Evolutionary conservation across 2,797 vertebrate species (phyloP).

Genomic region (Myotis planiceps): DNA sequence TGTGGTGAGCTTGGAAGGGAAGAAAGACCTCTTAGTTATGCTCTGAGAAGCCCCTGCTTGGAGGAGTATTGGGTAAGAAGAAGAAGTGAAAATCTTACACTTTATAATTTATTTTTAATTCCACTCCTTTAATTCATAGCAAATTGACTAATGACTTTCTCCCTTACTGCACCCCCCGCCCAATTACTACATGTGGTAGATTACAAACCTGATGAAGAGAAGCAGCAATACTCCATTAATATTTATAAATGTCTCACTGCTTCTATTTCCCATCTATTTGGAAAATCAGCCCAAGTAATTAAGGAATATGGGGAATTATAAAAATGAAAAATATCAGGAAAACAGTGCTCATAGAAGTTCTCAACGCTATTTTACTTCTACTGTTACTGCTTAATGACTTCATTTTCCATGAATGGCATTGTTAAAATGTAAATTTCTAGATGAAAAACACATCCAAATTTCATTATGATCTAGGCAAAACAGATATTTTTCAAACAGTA

Average conservation of each 20-base stretch:
- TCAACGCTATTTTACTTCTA: conserved; percentile 51
- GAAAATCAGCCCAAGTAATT: conserved; percentile 57
- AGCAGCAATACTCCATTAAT: conserved; percentile 59
- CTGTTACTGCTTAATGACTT: conserved; percentile 57
- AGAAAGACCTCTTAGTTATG: not conserved
- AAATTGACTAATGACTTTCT: conserved; percentile 49
- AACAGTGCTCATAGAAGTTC: conserved; percentile 18
- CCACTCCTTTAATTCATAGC: conserved; percentile 55
- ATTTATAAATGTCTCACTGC: conserved; percentile 60
- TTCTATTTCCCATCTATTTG: conserved; percentile 61
- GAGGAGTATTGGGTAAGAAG: not conserved
- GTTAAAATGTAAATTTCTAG: conserved; percentile 57
- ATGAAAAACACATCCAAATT: not conserved
- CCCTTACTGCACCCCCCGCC: fast-evolving
- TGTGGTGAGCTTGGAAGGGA: not conserved
- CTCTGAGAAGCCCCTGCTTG: not conserved
- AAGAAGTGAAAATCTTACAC: conserved; percentile 44
- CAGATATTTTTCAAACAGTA: conserved; percentile 38
- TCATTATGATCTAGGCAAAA: conserved; percentile 46
- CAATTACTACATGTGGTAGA: conserved; percentile 49
- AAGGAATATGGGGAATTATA: conserved; percentile 48
- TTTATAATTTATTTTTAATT: conserved; percentile 48
- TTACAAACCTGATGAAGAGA: conserved; percentile 47
- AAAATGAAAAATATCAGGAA: conserved; percentile 66
- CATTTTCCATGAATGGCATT: conserved; percentile 38